A percentile compares a stretch with the other conserved stretches of the same genome.
Conservation (phyloP, 2,113 vertebrate genomes). For the Trogon surrucura region DNA sequence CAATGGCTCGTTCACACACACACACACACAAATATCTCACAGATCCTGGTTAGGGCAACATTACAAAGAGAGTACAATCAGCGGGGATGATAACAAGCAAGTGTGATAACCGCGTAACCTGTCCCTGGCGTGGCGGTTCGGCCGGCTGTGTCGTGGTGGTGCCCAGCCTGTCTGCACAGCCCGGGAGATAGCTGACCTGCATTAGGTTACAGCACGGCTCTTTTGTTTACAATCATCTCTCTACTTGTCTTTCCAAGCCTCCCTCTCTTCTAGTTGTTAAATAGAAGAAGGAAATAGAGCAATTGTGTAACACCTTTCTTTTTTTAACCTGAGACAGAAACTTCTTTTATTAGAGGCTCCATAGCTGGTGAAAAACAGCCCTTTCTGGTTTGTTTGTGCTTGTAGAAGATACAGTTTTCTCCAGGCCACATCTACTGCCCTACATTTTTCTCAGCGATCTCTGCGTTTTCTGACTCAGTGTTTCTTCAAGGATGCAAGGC, state of each 20-base stretch:
- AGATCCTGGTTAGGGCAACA: background rate
- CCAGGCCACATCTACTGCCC: background rate
- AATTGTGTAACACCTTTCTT: constrained; percentile 53
- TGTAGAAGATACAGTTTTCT: background rate
- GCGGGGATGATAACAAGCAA: background rate
- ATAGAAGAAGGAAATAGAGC: constrained; percentile 32
- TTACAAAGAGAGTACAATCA: background rate
- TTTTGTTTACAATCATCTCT: background rate
- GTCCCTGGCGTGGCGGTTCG: background rate
- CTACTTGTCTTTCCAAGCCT: constrained; percentile 7
- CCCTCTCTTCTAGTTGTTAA: background rate
- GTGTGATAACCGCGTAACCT: background rate
- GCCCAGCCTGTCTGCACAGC: background rate
- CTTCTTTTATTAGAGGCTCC: background rate
- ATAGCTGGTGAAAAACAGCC: background rate
- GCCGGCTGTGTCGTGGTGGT: background rate
- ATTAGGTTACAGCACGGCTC: constrained; percentile 26
- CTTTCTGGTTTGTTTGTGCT: background rate
- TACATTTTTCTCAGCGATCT: background rate
- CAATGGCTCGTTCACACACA: background rate
- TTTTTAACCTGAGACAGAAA: constrained; percentile 53
- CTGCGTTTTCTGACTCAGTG: background rate
- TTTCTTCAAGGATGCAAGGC: background rate
- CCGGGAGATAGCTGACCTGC: background rate
- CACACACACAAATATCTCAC: background rate